Base-by-base conservation (phyloP, 2,888 invertebrate species). In the Thera britannica region DNA sequence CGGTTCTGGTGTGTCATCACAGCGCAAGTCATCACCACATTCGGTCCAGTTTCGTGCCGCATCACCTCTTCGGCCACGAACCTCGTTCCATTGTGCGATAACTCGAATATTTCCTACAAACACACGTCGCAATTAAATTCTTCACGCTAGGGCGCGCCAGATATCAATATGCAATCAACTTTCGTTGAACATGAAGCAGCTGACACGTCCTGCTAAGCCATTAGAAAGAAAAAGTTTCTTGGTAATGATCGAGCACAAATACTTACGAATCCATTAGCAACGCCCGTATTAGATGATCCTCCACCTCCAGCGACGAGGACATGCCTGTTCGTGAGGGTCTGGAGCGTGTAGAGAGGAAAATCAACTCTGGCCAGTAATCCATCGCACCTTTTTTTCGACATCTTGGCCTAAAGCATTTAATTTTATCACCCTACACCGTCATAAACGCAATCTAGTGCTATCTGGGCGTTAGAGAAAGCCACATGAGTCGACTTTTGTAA, bases 241-340 rank as follows among this genome's bases (percentile, higher is more conserved):
- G 54, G 49, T 58, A 35, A 8, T 58, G 5, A 7, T 68, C 68
- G 67, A 69, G 65, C 36, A 12, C 58, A 64, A 67, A 57, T 77
- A 96, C 97, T 96, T 94, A 98, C 99, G 94, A 99, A 98, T 87
- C 98, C 98, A 95, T 99, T 99, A 49, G 97, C 97, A 65, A 99
- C 98, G 64, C 99, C 99, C 57, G 99, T 99, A 89, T 98, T 99
- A 12, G 99, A 97, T 49, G 98, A 97, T 67, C 99, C 99, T 70
- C 99, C 99, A 64, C 99, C 99, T 64, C 99, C 99, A 72, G 98
- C 99, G 58, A 99, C 98, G 71, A 99, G 93, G 79, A 99, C 97
- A 94, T 99, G 98, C 76, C 98, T 95, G 89, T 97, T 97, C 44
- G 98, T 98, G 69, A 99, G 94, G 94, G 98, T 97, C 92, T 97